Evolutionary conservation across 2,797 vertebrate genomes (phyloP).

Genomic region (Micromesistius poutassou): DNA sequence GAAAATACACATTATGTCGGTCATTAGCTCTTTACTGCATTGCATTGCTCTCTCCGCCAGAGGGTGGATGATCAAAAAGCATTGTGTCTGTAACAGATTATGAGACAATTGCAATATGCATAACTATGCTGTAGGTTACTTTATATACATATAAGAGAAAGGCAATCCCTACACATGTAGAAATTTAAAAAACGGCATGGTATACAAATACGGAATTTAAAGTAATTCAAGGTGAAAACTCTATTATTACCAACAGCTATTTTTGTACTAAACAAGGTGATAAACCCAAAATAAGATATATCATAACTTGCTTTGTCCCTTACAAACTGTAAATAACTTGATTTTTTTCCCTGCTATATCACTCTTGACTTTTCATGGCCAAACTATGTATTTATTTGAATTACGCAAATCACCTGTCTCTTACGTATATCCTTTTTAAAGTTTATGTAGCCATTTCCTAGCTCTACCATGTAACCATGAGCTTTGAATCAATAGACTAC

Average conservation of each 20-base stretch:
- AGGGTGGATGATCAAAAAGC: constrained; percentile 7
- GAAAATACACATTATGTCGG: constrained; percentile 21
- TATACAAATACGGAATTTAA: constrained; percentile 32
- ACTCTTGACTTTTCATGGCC: constrained; percentile 38
- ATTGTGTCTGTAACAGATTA: constrained; percentile 16
- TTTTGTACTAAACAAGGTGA: constrained; percentile 1
- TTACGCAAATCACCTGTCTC: constrained; percentile 28
- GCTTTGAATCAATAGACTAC: constrained; percentile 19
- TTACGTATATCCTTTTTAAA: constrained; percentile 33
- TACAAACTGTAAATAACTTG: constrained; percentile 57
- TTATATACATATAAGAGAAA: constrained; percentile 1
- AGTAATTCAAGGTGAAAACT: background rate
- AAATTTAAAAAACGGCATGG: constrained; percentile 35
- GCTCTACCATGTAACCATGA: constrained; percentile 25
- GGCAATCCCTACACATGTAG: constrained; percentile 12
- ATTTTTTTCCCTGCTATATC: constrained; percentile 10
- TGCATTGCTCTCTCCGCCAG: constrained; percentile 20
- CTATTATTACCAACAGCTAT: background rate
- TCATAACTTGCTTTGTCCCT: constrained; percentile 41
- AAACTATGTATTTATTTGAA: constrained; percentile 32
- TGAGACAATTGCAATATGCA: constrained; percentile 20
- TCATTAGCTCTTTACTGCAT: constrained; percentile 5
- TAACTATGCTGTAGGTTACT: constrained; percentile 27
- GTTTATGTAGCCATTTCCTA: constrained; percentile 44
- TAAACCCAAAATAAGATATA: constrained; percentile 9